phyloP scores from a whole-genome alignment of 2,113 vertebrate species.

The Semicossyphus pulcher region DNA sequence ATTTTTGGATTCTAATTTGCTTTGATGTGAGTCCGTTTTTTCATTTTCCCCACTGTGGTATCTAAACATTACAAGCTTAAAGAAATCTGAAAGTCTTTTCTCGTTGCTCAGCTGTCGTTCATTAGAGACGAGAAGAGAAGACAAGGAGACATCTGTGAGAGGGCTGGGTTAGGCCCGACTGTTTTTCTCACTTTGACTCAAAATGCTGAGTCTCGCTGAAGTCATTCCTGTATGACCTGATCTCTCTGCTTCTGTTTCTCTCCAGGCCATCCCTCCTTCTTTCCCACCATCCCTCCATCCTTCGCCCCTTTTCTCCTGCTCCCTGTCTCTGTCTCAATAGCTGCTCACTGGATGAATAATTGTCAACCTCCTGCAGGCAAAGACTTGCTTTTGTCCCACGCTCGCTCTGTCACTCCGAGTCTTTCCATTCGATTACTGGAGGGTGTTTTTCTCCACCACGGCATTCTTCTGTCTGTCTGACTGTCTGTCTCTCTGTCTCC shows the following conservation, averaged over 20 bases:
- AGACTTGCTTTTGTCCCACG: slow-evolving; percentile 44
- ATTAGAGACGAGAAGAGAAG: slow-evolving; percentile 34
- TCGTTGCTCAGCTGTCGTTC: slow-evolving; percentile 35
- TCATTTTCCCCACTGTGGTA: slow-evolving; percentile 7
- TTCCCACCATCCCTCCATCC: slow-evolving; percentile 17
- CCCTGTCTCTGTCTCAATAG: slow-evolving; percentile 44
- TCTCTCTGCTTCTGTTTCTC: slow-evolving; percentile 29
- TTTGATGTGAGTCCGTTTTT: background rate
- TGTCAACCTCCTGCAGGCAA: slow-evolving; percentile 50
- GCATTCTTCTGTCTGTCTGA: slow-evolving; percentile 25
- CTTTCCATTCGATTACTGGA: slow-evolving; percentile 12
- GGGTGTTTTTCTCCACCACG: slow-evolving; percentile 25
- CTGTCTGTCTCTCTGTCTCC: slow-evolving; percentile 12
- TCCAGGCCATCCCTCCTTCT: slow-evolving; percentile 28
- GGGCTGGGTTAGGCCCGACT: slow-evolving; percentile 18
- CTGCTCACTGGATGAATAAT: slow-evolving; percentile 52
- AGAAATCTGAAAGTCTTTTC: slow-evolving; percentile 1
- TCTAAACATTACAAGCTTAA: slow-evolving; percentile 18
- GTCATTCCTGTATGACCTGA: slow-evolving; percentile 63
- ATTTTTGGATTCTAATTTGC: slow-evolving; percentile 14
- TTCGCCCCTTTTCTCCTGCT: slow-evolving; percentile 26
- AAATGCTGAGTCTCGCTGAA: slow-evolving; percentile 71
- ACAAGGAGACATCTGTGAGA: slow-evolving; percentile 28
- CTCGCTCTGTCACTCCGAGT: slow-evolving; percentile 28
- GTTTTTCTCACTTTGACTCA: slow-evolving; percentile 63